Evolutionary conservation across 2,113 vertebrate species (phyloP), one percentile per base, ranked within the genome.

Genomic region (Galemys pyrenaicus): DNA sequence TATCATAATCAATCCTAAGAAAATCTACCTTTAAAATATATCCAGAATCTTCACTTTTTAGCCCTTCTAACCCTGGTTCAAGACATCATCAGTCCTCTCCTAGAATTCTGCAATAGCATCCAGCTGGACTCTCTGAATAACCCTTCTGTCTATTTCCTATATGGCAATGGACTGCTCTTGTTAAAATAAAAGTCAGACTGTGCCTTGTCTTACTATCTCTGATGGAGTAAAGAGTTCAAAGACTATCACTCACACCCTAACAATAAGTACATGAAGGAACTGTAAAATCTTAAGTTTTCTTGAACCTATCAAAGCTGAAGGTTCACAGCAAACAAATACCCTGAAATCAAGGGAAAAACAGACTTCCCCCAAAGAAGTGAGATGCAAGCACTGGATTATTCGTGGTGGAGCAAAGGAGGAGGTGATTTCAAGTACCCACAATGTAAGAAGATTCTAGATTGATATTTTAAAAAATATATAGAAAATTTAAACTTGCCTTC

Each of bases 401-500:
- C 28, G 35, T 54, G 60, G 32, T 79, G 7, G 9, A 24, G 20
- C 39, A 82, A 0, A 78, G 83, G 17, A 85, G 79, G 17, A 85
- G 6, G 12, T 62, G 12, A 81, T 60, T n/a, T 85, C 46, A 93
- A 24, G 60, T 1, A 30, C 60, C 46, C 17, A 30, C 39, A 75
- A 87, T 3, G 60, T 3, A 64, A 64, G 80, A 88, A 85, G 39
- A 22, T 22, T 16, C 20, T 30, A 93, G 64, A 39, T 9, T 74
- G 51, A 24, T 85, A 77, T 28, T 89, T 91, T 37, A 32, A 78
- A 91, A 96, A 89, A 56, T 15, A 56, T 91, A 65, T 37, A 77
- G 30, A 92, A 95, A 91, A 89, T 17, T 30, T 10, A 74, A 96
- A 95, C 88, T 96, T 96, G 98, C 98, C 98, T 98, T 98, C 96